Base-by-base conservation (phyloP, 1,140 invertebrate genomes). In the Musca vetustissima region DNA sequence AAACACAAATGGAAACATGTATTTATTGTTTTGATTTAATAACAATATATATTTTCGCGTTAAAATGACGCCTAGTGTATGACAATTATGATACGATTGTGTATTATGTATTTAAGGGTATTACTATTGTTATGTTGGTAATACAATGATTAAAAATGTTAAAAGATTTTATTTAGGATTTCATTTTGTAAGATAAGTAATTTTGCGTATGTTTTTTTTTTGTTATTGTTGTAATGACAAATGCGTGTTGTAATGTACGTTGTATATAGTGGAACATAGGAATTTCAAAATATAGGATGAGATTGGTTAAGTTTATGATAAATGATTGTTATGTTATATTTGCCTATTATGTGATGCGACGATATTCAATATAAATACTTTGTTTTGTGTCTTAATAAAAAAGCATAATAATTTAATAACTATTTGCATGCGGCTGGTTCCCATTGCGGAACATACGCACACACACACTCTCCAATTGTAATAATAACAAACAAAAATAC, bases 61-160 rank as follows among this genome's bases (percentile, higher is more conserved):
- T 43, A 43, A 43, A 43, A 43, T 43, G 6, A 43, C 13, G 36
- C 36, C 13, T 43, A 4, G 36, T 43, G 4, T 43, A 43, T 43
- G 36, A 43, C 28, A 8, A 59, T 68, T 25, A 61, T 67, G 24
- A 69, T 68, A 69, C 47, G 49, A 64, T 52, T 67, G 17, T 22
- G 17, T 50, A 64, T 43, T 47, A 68, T 61, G 32, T 59, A 19
- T 49, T 59, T 50, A 28, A 22, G n/a, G n/a, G n/a, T n/a, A n/a
- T n/a, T n/a, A n/a, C 48, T 57, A 32, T 11, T 8, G 21, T 61
- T 67, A 59, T 68, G 36, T n/a, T 43, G 49, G 22, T 43, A 64
- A 69, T 52, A 69, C 64, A 64, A 47, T 67, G 52, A 55, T 43
- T 55, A 36, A 55, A 53, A 67, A 57, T 57, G 43, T 57, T 43